phyloP scores from a whole-genome alignment of 2,113 vertebrate genomes.

The Philantomba maxwellii region DNA sequence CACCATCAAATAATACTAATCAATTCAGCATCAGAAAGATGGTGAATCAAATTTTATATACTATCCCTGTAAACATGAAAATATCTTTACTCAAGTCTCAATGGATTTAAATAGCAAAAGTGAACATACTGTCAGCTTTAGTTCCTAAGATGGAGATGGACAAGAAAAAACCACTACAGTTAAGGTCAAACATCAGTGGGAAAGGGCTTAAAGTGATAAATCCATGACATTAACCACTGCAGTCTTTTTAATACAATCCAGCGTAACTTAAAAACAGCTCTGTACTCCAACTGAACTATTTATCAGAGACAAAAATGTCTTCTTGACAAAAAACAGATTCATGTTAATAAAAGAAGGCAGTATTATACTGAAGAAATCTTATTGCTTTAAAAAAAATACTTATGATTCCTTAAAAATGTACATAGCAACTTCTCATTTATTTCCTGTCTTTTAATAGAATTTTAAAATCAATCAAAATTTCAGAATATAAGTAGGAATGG shows the following conservation, averaged over 20 bases:
- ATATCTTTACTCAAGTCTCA: conserved; percentile 37
- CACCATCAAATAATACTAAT: conserved; percentile 70
- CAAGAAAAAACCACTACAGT: conserved; percentile 70
- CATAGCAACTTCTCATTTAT: conserved; percentile 47
- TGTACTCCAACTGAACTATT: conserved; percentile 79
- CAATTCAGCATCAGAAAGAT: conserved; percentile 65
- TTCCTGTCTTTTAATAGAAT: not conserved
- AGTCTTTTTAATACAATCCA: conserved; percentile 84
- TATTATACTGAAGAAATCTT: conserved; percentile 84
- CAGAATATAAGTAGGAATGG: not conserved
- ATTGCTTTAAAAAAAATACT: conserved; percentile 75
- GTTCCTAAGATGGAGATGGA: not conserved
- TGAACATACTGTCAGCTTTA: not conserved
- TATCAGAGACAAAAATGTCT: conserved; percentile 84
- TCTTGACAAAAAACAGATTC: conserved; percentile 89
- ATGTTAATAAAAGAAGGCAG: conserved; percentile 85
- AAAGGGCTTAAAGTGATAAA: conserved; percentile 80
- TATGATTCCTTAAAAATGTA: conserved; percentile 68
- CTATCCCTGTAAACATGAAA: conserved; percentile 33
- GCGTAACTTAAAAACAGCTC: conserved; percentile 83
- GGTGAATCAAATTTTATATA: conserved; percentile 31
- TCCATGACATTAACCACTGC: conserved; percentile 81
- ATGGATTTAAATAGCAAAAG: conserved; percentile 41
- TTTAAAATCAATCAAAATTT: conserved; percentile 34
- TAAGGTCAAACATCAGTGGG: conserved; percentile 80